Percentiles rank a stretch among this genome's conserved stretches.
phyloP scores from a whole-genome alignment of 2,797 vertebrate species.

The Liparis tanakae region DNA sequence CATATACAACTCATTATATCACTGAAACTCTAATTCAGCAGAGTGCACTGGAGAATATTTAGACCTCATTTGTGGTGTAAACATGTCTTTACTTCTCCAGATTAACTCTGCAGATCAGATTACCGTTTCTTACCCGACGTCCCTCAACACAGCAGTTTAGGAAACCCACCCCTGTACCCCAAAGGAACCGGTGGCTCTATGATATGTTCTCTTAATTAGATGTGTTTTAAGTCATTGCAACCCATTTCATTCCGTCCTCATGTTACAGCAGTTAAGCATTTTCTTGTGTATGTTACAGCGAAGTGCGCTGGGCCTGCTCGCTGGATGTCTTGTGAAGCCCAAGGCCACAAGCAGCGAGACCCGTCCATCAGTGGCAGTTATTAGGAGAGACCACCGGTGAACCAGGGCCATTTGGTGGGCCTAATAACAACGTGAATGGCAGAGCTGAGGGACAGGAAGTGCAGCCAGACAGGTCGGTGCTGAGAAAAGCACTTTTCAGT shows the following conservation, averaged over 20 bases:
- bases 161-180: slow-evolving; percentile 67
- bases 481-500: slow-evolving; percentile 87
- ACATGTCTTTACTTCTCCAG: slow-evolving; percentile 86
- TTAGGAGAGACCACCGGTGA: slow-evolving; percentile 89
- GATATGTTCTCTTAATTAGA: slow-evolving; percentile 84
- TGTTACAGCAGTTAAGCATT: slow-evolving; percentile 72
- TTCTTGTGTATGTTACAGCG: slow-evolving; percentile 70
- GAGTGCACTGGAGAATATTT: slow-evolving; percentile 83
- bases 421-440: slow-evolving; percentile 85
- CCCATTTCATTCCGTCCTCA: slow-evolving; percentile 75
- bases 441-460: slow-evolving; percentile 90
- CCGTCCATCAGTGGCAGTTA: slow-evolving; percentile 86
- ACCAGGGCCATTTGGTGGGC: slow-evolving; percentile 87
- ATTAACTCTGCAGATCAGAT: slow-evolving; percentile 82
- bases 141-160: slow-evolving; percentile 64
- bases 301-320: slow-evolving; percentile 48
- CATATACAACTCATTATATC: slow-evolving; percentile 80
- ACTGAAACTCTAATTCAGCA: slow-evolving; percentile 76
- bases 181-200: slow-evolving; percentile 73
- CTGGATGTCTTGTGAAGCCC: slow-evolving; percentile 80
- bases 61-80: slow-evolving; percentile 86
- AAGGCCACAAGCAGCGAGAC: slow-evolving; percentile 86
- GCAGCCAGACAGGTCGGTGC: slow-evolving; percentile 88
- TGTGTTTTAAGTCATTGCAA: slow-evolving; percentile 82
- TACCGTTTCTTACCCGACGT: slow-evolving; percentile 68